These are phyloP conservation scores for Apodemia hepburni DNA, from an alignment of 2,888 invertebrate species.

Conservation along the genomic window DNA sequence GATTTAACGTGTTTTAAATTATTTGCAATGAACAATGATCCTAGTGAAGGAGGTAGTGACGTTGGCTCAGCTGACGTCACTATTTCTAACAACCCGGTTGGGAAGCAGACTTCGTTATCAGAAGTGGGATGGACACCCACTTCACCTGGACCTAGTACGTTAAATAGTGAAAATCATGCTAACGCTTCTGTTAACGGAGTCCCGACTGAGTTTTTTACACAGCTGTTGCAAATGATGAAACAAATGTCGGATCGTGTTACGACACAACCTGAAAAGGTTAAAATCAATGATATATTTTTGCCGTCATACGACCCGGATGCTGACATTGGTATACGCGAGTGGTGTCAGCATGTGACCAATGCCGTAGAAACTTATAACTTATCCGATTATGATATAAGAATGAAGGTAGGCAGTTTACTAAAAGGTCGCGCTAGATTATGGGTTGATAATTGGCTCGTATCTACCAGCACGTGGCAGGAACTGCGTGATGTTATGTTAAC, in stretches of 20 bases:
- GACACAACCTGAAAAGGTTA: constrained; percentile 24
- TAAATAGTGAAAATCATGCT: neutral
- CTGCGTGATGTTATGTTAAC: constrained; percentile 26
- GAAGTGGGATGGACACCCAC: constrained; percentile 7
- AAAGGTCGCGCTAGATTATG: constrained; percentile 38
- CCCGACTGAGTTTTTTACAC: constrained; percentile 29
- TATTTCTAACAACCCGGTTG: too few relatives aligned
- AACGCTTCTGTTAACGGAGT: constrained; percentile 17
- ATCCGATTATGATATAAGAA: constrained; percentile 32
- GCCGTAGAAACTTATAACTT: constrained; percentile 16
- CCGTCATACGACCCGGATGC: constrained; percentile 28
- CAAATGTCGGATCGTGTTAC: constrained; percentile 33
- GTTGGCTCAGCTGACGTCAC: too few relatives aligned
- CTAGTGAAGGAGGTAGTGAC: too few relatives aligned
- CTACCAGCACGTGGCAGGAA: constrained; percentile 35
- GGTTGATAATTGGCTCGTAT: constrained; percentile 37
- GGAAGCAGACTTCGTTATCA: neutral
- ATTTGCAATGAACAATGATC: too few relatives aligned
- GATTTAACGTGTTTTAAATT: too few relatives aligned
- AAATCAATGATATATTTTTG: constrained; percentile 34
- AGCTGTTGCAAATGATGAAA: constrained; percentile 37
- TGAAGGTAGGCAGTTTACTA: constrained; percentile 36
- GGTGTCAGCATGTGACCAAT: constrained; percentile 29
- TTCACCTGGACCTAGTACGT: neutral
- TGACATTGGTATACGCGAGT: neutral